Percentiles rank a stretch among this genome's conserved stretches.
phyloP scores from a whole-genome alignment of 2,888 invertebrate species.

The Cantharis flavilabris region DNA sequence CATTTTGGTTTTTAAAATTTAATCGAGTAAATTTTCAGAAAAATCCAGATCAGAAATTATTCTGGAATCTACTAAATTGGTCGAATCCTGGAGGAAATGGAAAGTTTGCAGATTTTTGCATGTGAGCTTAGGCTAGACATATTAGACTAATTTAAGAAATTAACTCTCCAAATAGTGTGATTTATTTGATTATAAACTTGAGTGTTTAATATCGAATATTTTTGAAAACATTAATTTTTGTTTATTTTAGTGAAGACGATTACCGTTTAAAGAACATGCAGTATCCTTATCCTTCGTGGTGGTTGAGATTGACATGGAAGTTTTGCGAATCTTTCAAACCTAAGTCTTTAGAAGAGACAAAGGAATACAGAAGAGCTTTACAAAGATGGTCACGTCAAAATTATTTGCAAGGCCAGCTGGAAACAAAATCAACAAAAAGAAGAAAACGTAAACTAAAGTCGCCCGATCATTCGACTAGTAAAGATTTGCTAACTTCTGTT shows the following conservation, averaged over 20 bases:
- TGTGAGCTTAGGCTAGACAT: conserved; percentile 31
- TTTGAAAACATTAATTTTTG: background rate
- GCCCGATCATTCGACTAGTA: background rate
- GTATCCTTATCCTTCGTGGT: conserved; percentile 46
- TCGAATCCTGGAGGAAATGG: conserved; percentile 44
- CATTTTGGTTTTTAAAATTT: background rate
- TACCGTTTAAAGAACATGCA: conserved; percentile 42
- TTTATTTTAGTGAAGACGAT: conserved; percentile 41
- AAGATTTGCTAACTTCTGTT: background rate
- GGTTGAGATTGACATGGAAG: conserved; percentile 47
- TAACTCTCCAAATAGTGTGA: too few species aligned
- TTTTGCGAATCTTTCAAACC: conserved; percentile 44
- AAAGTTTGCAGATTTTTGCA: conserved; percentile 42
- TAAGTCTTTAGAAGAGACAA: background rate
- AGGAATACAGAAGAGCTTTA: background rate
- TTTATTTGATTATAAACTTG: too few species aligned
- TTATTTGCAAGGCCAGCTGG: background rate
- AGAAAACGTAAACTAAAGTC: background rate
- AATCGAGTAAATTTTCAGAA: conserved; percentile 35
- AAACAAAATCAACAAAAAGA: background rate
- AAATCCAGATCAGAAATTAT: conserved; percentile 46
- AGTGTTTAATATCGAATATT: too few species aligned
- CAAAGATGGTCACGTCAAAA: background rate
- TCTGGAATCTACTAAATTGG: conserved; percentile 51
- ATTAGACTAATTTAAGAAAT: too few species aligned